These are phyloP conservation scores for Oriolus oriolus DNA, from an alignment of 2,113 vertebrate genomes.

Conservation along the genomic window DNA sequence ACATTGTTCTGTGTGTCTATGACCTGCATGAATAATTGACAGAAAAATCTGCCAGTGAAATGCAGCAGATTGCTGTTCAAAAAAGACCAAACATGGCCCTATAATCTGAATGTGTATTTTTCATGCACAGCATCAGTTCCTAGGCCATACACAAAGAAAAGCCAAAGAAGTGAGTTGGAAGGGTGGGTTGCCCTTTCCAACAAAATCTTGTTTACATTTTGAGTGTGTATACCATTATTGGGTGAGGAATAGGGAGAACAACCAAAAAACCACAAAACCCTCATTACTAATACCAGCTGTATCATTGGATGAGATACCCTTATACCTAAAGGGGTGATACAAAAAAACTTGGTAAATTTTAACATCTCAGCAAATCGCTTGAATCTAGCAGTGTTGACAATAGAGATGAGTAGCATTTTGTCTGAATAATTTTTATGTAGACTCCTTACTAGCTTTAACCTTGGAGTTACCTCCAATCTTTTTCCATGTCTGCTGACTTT, in stretches of 20 bases:
- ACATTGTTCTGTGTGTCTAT: not conserved
- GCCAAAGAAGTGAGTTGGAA: not conserved
- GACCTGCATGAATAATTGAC: not conserved
- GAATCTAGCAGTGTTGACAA: not conserved
- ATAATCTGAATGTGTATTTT: not conserved
- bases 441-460: not conserved
- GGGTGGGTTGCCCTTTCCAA: not conserved
- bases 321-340: not conserved
- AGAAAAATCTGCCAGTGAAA: not conserved
- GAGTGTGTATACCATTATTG: not conserved
- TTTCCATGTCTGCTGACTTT: not conserved
- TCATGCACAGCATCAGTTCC: not conserved
- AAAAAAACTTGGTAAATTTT: not conserved
- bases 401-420: not conserved
- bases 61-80: not conserved
- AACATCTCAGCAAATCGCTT: not conserved
- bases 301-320: not conserved
- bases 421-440: not conserved
- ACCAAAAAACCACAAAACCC: rapidly evolving
- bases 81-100: not conserved
- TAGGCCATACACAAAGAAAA: not conserved
- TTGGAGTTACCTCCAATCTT: not conserved
- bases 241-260: not conserved
- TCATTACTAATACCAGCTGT: not conserved
- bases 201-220: not conserved